A percentile compares a stretch with the other conserved stretches of the same genome.
phyloP scores from a whole-genome alignment of 2,113 vertebrate species.

The Cinclus mexicanus region DNA sequence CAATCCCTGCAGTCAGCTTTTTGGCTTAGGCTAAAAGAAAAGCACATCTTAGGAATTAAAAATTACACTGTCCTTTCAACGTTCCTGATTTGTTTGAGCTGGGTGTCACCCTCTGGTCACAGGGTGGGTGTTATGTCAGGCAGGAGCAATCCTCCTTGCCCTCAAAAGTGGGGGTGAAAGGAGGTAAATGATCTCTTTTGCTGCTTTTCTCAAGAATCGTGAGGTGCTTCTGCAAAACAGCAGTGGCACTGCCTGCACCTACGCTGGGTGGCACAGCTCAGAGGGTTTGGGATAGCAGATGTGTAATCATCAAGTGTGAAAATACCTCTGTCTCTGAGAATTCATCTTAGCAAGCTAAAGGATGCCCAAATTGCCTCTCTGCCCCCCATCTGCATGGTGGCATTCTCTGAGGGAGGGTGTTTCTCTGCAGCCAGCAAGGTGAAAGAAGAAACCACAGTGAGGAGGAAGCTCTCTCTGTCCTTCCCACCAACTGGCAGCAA shows the following conservation, averaged over 20 bases:
- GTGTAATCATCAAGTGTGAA: not conserved
- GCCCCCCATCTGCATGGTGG: rapidly evolving
- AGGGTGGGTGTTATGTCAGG: not conserved
- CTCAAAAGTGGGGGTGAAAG: not conserved
- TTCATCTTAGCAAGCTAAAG: not conserved
- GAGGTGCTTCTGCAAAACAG: not conserved
- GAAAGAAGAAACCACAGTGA: not conserved
- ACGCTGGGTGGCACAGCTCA: rapidly evolving
- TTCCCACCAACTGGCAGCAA: not conserved
- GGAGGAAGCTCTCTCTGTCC: not conserved
- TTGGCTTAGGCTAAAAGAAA: not conserved
- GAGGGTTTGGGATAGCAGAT: not conserved
- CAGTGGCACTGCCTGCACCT: not conserved
- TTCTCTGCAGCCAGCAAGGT: not conserved
- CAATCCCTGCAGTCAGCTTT: not conserved
- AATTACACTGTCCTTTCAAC: not conserved
- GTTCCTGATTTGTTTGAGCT: not conserved
- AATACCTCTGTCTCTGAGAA: not conserved
- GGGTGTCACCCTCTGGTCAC: not conserved
- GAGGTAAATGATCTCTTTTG: not conserved
- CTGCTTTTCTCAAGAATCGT: not conserved
- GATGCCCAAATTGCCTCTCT: not conserved
- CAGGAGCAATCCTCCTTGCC: not conserved
- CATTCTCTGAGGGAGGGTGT: not conserved
- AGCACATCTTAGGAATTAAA: not conserved